These are phyloP conservation scores for Henricia sp. DNA, from an alignment of 53 echinoderm and acorn worm species.

Conservation along the genomic window DNA sequence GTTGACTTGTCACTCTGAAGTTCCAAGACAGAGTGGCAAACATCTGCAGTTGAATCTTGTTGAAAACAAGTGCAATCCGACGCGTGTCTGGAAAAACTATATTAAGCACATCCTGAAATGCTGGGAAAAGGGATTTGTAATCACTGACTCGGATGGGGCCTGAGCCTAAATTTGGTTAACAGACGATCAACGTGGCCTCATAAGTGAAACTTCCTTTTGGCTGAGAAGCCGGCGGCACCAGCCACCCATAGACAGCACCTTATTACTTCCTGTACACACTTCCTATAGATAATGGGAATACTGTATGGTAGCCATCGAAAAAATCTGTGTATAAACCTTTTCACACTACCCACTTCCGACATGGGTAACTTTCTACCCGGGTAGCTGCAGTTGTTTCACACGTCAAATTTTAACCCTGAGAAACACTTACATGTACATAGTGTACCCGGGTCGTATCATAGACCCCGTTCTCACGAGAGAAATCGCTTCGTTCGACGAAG, in stretches of 20 bases:
- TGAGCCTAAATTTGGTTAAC: conserved; percentile 2
- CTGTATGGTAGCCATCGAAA: conserved; percentile 3
- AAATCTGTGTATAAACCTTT: not conserved
- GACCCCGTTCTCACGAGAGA: too few species aligned
- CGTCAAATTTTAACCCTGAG: too few species aligned
- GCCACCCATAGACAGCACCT: conserved; percentile 48
- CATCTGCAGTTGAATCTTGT: not conserved
- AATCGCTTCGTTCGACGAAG: too few species aligned
- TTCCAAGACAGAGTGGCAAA: conserved; percentile 38
- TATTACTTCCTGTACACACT: conserved; percentile 60
- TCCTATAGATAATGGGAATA: conserved; percentile 22
- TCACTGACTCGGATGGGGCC: not conserved
- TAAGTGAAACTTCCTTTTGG: conserved; percentile 52
- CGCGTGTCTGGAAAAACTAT: conserved; percentile 16
- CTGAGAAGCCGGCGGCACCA: conserved; percentile 38
- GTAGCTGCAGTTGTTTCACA: too few species aligned
- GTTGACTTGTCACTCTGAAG: too few species aligned
- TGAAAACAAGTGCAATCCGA: too few species aligned
- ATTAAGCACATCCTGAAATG: conserved; percentile 33
- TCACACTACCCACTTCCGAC: too few species aligned
- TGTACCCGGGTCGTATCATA: too few species aligned
- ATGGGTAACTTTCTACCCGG: too few species aligned
- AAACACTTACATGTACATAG: too few species aligned
- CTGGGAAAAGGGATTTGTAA: not conserved
- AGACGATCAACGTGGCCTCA: conserved; percentile 1